Evolutionary conservation across 1,140 invertebrate genomes (phyloP), one percentile per base, ranked within the genome.

Genomic region (Cyclargus thomasi): DNA sequence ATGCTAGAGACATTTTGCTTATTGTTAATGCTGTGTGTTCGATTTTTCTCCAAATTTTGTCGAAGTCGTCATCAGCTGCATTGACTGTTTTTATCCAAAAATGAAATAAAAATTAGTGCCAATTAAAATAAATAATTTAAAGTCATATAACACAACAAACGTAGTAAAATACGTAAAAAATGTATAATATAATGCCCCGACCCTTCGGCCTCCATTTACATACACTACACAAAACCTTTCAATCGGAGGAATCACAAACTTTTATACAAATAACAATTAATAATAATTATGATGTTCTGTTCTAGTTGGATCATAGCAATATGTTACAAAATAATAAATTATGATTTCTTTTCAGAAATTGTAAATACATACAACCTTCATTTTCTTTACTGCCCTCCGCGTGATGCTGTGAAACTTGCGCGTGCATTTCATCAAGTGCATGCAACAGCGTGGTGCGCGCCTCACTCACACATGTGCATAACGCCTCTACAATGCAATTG

Each of bases 21-120:
- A 68, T 80, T 1, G 76, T 76, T 66, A 14, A 11, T 47, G 8
- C 39, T 11, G 88, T 67, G 73, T 68, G 76, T 47, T 81, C 72
- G 29, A 90, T 72, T 72, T 88, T 90, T 63, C 78, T 84, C 39
- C 69, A 75, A 63, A 88, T 73, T 1, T 75, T 70, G 63, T 90
- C 82, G 77, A 83, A 85, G 64, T 79, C 80, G 70, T 87, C 82
- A 74, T 78, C 78, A 8, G 62, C 71, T 20, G 81, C 78, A 17
- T 73, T 70, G 53, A 65, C 53, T 2, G 35, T 21, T 63, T 77
- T 64, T 67, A 65, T 70, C 67, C 62, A 35, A 35, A 53, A 16
- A 62, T 17, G 14, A 22, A 23, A 63, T 63, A 23, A 62, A 4
- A 53, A 10, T 10, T 18, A 1, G 11, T 16, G 3, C 57, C 18